Evolutionary conservation across 2,797 vertebrate genomes (phyloP).

Genomic region (Saxicola maurus): DNA sequence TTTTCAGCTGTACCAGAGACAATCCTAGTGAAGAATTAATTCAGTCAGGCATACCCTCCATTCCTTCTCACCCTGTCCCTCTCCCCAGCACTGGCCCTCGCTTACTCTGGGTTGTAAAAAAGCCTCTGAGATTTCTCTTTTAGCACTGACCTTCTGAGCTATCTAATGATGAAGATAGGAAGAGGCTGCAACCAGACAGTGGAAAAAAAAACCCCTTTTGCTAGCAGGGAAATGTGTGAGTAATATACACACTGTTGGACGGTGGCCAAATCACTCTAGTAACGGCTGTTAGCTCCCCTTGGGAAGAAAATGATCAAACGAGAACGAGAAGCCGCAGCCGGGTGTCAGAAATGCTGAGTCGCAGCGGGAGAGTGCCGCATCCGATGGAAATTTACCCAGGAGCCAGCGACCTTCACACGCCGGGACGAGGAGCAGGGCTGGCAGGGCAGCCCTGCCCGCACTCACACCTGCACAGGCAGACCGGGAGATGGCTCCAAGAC

Average conservation of each 20-base stretch:
- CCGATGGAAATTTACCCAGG: conserved; percentile 25
- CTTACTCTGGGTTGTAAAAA: not conserved
- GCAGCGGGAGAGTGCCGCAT: not conserved
- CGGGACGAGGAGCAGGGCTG: not conserved
- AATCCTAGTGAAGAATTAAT: not conserved
- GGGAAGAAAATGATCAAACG: conserved; percentile 22
- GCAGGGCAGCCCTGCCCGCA: not conserved
- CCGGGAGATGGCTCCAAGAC: not conserved
- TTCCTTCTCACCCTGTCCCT: not conserved
- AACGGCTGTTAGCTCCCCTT: conserved; percentile 16
- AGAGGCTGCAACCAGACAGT: conserved; percentile 39
- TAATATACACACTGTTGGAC: conserved; percentile 29
- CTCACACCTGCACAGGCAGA: not conserved
- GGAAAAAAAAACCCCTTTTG: not conserved
- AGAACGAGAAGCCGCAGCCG: conserved; percentile 5
- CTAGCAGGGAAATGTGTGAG: conserved; percentile 45
- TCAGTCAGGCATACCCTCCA: not conserved
- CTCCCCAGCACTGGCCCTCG: not conserved
- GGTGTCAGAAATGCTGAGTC: conserved; percentile 48
- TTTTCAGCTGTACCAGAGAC: conserved; percentile 29
- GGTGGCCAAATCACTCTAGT: conserved; percentile 14
- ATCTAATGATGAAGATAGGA: conserved; percentile 39
- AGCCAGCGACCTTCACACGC: conserved; percentile 13
- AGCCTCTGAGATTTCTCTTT: not conserved
- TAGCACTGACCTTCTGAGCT: conserved; percentile 38